A percentile compares a stretch with the other conserved stretches of the same genome.
phyloP scores from a whole-genome alignment of 2,888 invertebrate genomes.

The Cacoxenus indagator region DNA sequence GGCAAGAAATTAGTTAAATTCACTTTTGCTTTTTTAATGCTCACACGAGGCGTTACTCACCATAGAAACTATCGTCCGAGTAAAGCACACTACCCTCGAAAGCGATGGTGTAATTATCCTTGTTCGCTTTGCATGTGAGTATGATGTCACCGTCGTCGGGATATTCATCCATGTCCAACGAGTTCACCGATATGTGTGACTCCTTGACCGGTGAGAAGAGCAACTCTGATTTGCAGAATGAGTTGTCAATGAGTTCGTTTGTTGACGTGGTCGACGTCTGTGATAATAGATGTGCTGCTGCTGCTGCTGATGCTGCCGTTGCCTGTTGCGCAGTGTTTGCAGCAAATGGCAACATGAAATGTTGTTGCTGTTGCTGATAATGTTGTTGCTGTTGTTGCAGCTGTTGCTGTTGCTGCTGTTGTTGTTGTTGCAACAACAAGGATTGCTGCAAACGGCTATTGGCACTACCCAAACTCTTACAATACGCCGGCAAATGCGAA shows the following conservation, averaged over 20 bases:
- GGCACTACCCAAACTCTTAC: conserved; percentile 73
- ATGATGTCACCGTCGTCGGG: conserved; percentile 87
- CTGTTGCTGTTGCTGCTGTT: conserved; percentile 49
- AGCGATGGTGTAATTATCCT: conserved; percentile 95
- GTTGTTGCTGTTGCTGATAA: conserved; percentile 39
- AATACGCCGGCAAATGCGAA: conserved; percentile 82
- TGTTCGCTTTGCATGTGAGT: conserved; percentile 91
- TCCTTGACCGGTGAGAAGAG: conserved; percentile 93
- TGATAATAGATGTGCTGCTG: conserved; percentile 53
- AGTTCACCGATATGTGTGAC: conserved; percentile 87
- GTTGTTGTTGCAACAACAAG: conserved; percentile 52
- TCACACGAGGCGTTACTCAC: conserved; percentile 46
- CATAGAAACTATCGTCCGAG: conserved; percentile 86
- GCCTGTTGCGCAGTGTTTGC: conserved; percentile 25
- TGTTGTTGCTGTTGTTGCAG: conserved; percentile 41
- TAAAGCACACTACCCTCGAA: conserved; percentile 92
- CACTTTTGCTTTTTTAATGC: not conserved
- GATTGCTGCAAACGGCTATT: conserved; percentile 63
- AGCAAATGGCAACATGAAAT: conserved; percentile 33
- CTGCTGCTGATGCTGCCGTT: conserved; percentile 41
- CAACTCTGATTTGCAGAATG: conserved; percentile 91
- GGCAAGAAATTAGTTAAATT: not conserved
- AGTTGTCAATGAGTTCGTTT: conserved; percentile 84
- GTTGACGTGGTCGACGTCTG: conserved; percentile 65
- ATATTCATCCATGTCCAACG: conserved; percentile 85